Evolutionary conservation across 2,888 invertebrate species (phyloP), one percentile per base, ranked within the genome.

Genomic region (Micropterix aruncella): DNA sequence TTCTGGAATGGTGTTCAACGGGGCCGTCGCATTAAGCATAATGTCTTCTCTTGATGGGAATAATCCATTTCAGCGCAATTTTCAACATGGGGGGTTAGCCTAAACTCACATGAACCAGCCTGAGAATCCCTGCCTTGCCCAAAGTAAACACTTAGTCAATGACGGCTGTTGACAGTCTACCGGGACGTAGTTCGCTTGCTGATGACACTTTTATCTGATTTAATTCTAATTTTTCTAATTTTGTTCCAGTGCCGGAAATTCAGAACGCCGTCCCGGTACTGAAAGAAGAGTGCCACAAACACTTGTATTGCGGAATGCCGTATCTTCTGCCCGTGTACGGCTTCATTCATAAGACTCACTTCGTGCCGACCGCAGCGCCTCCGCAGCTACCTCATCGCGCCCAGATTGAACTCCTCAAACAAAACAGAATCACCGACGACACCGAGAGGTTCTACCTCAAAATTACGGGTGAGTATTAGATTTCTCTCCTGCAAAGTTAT

Each of bases 251-350:
- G 44, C 51, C 54, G 15, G 57, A 50, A 37, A 47, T 56, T 53
- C 46, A 47, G 9, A 39, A 37, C 2, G 54, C 53, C 7, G 36
- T 44, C 2, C 43, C 42, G 38, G 46, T 52, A 15, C 12, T 36
- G 9, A 44, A 43, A 14, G 55, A 7, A 40, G 70, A 78, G 52
- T 87, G 87, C 61, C 61, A 66, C 42, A 63, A 67, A 45, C 71
- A 77, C 60, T 62, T 80, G 51, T 87, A 83, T 64, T 89, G 88
- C 64, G 88, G 87, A 46, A 67, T 82, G 62, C 87, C 89, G 12
- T 88, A 84, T 66, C 75, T 79, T 57, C 78, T 87, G 60, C 88
- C 89, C 36, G 81, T 83, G 52, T 68, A 76, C 47, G 68, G 74
- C 42, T 77, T 84, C 55, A 66, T 87, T 52, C 73, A 74, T 73